A percentile compares a stretch with the other conserved stretches of the same genome.
Conservation (phyloP, 1,140 invertebrate species). For the Temnothorax longispinosus region DNA sequence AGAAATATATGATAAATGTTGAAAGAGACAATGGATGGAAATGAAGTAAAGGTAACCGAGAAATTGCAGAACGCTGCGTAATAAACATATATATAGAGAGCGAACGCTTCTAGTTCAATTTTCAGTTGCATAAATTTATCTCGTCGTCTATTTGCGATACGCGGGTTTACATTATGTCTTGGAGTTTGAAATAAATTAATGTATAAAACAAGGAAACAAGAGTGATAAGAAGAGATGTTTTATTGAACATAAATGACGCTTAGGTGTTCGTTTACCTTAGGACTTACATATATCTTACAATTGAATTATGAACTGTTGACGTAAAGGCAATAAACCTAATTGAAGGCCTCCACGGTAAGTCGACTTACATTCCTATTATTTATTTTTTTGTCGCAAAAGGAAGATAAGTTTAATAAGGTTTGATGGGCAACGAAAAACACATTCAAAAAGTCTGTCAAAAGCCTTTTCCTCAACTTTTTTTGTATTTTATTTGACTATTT, state of each 20-base stretch:
- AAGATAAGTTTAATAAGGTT: too few species aligned
- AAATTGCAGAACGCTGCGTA: background rate
- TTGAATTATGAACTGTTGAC: background rate
- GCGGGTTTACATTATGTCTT: background rate
- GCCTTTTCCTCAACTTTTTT: too few species aligned
- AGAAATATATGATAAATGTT: slow-evolving; percentile 24
- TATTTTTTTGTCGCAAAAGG: too few species aligned
- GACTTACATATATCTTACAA: background rate
- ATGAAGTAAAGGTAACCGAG: slow-evolving; percentile 20
- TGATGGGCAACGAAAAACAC: too few species aligned
- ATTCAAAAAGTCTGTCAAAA: too few species aligned
- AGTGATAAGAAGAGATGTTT: background rate
- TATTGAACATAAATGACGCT: background rate
- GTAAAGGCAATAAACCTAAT: slow-evolving; percentile 14
- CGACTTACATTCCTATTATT: too few species aligned
- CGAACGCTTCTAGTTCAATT: background rate
- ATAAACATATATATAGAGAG: background rate
- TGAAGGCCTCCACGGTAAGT: background rate
- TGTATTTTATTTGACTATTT: too few species aligned
- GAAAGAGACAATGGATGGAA: slow-evolving; percentile 17
- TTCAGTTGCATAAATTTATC: background rate
- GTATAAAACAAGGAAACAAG: background rate
- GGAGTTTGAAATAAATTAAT: background rate
- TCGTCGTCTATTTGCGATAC: background rate
- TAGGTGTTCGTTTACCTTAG: background rate